phyloP scores from a whole-genome alignment of 2,888 invertebrate species.

The Ellobium chinense region DNA sequence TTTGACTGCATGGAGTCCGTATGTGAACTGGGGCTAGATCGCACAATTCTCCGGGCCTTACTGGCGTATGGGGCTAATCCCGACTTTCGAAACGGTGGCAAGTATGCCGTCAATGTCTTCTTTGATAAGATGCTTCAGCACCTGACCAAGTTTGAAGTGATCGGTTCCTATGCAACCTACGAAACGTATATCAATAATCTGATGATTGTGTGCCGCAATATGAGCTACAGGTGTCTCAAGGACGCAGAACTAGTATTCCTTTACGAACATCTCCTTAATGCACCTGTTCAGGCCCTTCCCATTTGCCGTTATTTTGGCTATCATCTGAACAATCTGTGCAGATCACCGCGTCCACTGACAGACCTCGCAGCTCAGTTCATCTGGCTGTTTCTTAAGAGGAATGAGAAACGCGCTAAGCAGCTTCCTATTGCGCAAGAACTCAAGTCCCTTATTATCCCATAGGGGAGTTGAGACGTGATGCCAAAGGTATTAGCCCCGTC shows the following conservation, averaged over 20 bases:
- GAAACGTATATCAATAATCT: not conserved
- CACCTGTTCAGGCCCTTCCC: conserved; percentile 32
- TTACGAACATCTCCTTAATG: conserved; percentile 11
- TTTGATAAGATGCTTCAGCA: conserved; percentile 32
- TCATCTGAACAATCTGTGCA: not conserved
- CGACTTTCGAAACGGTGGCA: not conserved
- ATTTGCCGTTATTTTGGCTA: conserved; percentile 23
- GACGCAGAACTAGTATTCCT: conserved; percentile 25
- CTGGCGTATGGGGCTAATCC: conserved; percentile 33
- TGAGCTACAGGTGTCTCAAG: conserved; percentile 10
- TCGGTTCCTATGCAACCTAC: not conserved
- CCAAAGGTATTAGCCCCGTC: no score
- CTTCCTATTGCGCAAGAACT: no score
- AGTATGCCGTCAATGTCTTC: conserved; percentile 32
- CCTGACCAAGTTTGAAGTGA: conserved; percentile 34
- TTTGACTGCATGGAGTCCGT: conserved; percentile 21
- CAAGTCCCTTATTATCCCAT: no score
- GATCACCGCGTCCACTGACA: not conserved
- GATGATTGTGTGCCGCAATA: conserved; percentile 8
- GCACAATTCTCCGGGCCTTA: conserved; percentile 5
- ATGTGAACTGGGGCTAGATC: conserved; percentile 15
- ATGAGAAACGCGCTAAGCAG: not conserved
- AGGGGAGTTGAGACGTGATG: no score
- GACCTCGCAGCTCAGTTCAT: not conserved
- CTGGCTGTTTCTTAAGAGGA: not conserved